Base-by-base conservation (phyloP, 2,113 vertebrate species). In the Psittacus erithacus region DNA sequence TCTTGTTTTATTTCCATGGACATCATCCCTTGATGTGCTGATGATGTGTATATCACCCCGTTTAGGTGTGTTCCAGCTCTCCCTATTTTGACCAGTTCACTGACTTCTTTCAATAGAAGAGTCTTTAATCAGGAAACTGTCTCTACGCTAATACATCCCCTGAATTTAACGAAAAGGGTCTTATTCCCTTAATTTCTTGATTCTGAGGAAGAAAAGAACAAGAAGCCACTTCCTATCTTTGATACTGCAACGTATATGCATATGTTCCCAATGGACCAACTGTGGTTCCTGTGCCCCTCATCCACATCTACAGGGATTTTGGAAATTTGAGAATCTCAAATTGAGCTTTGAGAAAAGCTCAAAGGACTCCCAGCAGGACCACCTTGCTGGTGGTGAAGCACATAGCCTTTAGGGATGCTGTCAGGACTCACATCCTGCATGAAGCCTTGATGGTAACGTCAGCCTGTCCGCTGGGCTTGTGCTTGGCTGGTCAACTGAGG, bases 221-320 rank as follows among this genome's bases (percentile, higher is more conserved):
- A 46, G n/a, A 53, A 92, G 10, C 6, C 17, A 10, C 28, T 64
- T 10, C 2, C 12, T 0, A 0, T 35, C 49, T 57, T 49, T 59
- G 55, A 35, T 50, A 11, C 49, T 59, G 33, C 28, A 70, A 12
- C 13, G 33, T 18, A 33, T 62, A 16, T 20, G 13, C n/a, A 7
- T 50, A 20, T 6, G 22, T 75, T 85, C 46, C 22, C 55, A 63
- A 59, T 14, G 16, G 19, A 11, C 9, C 19, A 49, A 1, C 13
- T 0, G 0, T 68, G 31, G 27, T n/a, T 49, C 7, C 63, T 14
- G 55, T 3, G 1, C 16, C 24, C 27, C 4, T 69, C 0, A 3
- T 39, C 53, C 38, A 41, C 24, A 39, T 44, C 14, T 50, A 49
- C 13, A 68, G 38, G 62, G 35, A 44, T 75, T 10, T 14, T 75